Evolutionary conservation across 1,140 invertebrate species (phyloP), one percentile per base, ranked within the genome.

Genomic region (Choristoneura fumiferana): DNA sequence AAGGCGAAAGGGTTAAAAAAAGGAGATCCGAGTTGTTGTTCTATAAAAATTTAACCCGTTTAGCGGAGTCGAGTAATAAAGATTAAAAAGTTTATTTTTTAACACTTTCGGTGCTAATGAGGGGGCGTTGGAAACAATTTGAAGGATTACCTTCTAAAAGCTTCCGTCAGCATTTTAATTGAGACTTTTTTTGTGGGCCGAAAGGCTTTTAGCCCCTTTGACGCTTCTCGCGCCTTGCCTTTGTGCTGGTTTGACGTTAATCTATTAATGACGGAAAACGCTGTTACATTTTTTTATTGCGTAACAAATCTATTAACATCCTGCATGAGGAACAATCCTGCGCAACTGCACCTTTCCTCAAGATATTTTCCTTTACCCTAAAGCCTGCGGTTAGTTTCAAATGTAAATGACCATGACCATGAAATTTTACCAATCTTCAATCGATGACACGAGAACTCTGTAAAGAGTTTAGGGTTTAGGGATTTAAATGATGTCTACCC

Each of bases 11-110:
- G 85, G 82, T 82, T 79, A 77, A 77, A 87, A 85, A 85, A 81
- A 81, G 73, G 70, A 76, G 75, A 80, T 73, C 73, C 60, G 70
- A 70, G 10, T 15, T 55, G 74, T 78, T 81, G 76, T 81, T 71
- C 76, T 78, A 81, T 87, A 87, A 88, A 82, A 83, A 85, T 84
- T 86, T 88, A 87, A 88, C 79, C 78, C 85, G 82, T 87, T 88
- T 88, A 88, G 78, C 80, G 78, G 70, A 78, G 78, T 78, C 71
- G 72, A 84, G 84, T 87, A 84, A 88, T 88, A 88, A 88, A 88
- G 84, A 88, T 88, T 88, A 88, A 88, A 85, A 88, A 88, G 84
- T 87, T 88, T 85, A 86, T 84, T 84, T 87, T 87, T 88, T 88
- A 88, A 88, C 85, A 88, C 83, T 88, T 81, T 84, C 78, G 78